Base-by-base conservation (phyloP, 1,140 invertebrate species). In the Trichoplusia ni region DNA sequence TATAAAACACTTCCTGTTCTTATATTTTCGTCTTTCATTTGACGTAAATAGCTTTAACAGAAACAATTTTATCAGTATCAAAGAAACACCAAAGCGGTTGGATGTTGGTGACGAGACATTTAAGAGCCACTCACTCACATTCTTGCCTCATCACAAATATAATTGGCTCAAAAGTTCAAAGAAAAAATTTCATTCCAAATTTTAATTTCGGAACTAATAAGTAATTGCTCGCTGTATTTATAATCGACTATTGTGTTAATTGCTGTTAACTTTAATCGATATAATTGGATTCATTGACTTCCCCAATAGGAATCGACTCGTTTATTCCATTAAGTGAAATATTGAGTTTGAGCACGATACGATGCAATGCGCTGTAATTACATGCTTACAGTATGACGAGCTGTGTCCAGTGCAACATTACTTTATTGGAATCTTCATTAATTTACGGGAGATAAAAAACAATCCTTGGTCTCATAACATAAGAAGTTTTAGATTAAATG, bases 1-100 rank as follows among this genome's bases (percentile, higher is more conserved):
- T 14, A 60, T 60, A 37, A 46, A 60, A 60, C 56, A 47, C 42
- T 60, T 60, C 56, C 56, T 60, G 40, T 47, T 60, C 40, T 33
- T 47, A 46, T 60, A 46, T 60, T 35, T 60, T 47, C 13, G 40
- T 35, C 42, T 60, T 35, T 58, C 37, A 60, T 46, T 60, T 47
- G 56, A 33, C 27, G 40, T 60, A 25, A 60, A 47, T 11, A 60
- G 19, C 40, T 44, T 58, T 38, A 21, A 14, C 14, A 42, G 14
- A 31, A 44, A 44, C 37, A 31, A 42, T 44, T 58, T 19, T 19
- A 58, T 58, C 38, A 58, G 31, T 56, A 44, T 58, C 37, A 58
- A 58, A 58, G 54, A n/a, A 25, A 44, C 37, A 44, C 23, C 25
- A 1, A 29, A n/a, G 11, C 14, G 14, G 3, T 58, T 29, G 25